A percentile compares a stretch with the other conserved stretches of the same genome.
Conservation (phyloP, 2,797 vertebrate species). For the Lutjanus campechanus region DNA sequence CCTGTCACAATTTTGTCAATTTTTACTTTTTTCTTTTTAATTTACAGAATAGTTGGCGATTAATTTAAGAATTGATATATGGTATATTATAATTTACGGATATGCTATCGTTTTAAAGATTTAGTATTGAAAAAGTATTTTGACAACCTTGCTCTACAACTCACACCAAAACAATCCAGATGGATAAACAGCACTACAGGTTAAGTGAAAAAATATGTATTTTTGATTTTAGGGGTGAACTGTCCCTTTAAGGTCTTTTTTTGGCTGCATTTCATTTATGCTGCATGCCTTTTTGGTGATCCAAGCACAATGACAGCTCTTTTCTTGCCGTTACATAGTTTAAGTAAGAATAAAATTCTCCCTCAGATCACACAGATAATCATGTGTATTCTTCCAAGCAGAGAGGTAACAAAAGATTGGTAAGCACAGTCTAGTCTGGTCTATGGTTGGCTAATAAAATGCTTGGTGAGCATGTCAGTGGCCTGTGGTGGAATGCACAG, state of each 20-base stretch:
- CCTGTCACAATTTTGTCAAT: too few species aligned
- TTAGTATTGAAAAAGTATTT: too few species aligned
- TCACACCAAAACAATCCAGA: too few species aligned
- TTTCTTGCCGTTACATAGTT: neutral
- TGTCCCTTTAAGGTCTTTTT: neutral
- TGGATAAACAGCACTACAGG: too few species aligned
- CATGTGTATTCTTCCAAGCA: neutral
- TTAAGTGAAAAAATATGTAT: too few species aligned
- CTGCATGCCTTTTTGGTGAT: neutral
- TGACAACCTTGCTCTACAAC: too few species aligned
- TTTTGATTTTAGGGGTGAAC: too few species aligned
- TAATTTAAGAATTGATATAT: too few species aligned
- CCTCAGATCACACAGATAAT: neutral
- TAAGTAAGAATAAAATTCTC: neutral
- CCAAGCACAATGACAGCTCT: neutral
- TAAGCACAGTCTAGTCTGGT: neutral
- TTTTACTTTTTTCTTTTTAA: too few species aligned
- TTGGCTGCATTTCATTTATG: neutral
- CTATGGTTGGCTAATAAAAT: neutral
- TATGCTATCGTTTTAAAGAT: too few species aligned
- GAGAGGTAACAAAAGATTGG: neutral
- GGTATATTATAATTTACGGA: too few species aligned
- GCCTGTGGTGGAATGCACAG: conserved; percentile 5
- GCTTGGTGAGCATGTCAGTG: conserved; percentile 24
- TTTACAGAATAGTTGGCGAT: too few species aligned